These are phyloP conservation scores for Dasyprocta punctata DNA, from an alignment of 2,113 vertebrate genomes.

Conservation along the genomic window DNA sequence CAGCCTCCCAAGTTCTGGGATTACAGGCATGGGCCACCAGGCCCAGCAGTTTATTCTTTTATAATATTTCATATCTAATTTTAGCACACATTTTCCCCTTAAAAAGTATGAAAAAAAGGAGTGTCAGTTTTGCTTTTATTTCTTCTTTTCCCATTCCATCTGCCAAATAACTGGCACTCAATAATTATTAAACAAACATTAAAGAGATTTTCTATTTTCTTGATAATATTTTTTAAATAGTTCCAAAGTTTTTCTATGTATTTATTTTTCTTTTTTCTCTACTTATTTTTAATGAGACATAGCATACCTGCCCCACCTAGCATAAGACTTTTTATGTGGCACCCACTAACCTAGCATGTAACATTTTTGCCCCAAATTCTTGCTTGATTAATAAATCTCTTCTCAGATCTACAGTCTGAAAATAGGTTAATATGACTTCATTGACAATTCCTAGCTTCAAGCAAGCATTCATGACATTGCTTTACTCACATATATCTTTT, in stretches of 20 bases:
- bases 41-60: background rate
- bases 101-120: background rate
- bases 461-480: background rate
- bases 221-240: background rate
- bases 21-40: no score
- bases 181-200: background rate
- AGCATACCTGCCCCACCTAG: background rate
- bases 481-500: background rate
- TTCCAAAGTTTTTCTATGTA: background rate
- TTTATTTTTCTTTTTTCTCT: background rate
- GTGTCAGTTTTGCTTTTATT: background rate
- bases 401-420: background rate
- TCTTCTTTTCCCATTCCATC: background rate
- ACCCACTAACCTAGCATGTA: background rate
- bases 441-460: background rate
- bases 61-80: constrained; percentile 15
- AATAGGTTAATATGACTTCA: background rate
- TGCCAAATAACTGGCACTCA: background rate
- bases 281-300: constrained; percentile 11
- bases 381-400: background rate
- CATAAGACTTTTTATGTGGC: background rate
- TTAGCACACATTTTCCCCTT: background rate
- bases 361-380: background rate
- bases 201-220: background rate
- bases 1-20: no score